Evolutionary conservation across 2,113 vertebrate species (phyloP), one percentile per base, ranked within the genome.

Genomic region (Tachysurus fulvidraco): DNA sequence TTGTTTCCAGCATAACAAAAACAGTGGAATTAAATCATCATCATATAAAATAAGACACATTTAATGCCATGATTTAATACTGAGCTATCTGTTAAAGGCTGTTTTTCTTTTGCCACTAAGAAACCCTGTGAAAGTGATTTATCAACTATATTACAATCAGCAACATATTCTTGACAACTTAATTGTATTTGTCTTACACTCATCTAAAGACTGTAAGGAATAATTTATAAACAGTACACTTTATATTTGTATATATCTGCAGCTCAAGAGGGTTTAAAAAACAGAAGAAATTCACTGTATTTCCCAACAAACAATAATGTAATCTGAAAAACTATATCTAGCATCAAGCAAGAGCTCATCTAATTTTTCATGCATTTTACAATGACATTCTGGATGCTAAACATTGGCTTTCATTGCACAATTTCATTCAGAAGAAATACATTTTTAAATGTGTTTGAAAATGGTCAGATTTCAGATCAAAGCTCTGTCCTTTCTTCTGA

Each of bases 21-120:
- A 93, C 92, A 93, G 94, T n/a, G n/a, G n/a, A n/a, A n/a, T n/a
- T n/a, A 94, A 88, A 90, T 92, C 89, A 90, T 92, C 90, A 94
- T 93, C 91, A 93, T 92, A 89, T 88, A 88, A 87, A 92, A 92
- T 91, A 90, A 81, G 89, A 92, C 88, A 92, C 87, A 62, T 87
- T 92, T 88, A 87, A 86, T 87, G 89, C 89, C 89, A 89, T 88
- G 60, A 77, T 71, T 91, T 88, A 91, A 87, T 89, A 89, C n/a
- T n/a, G n/a, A n/a, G 88, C 69, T 81, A 41, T 74, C 73, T 65
- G 23, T 64, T n/a, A 86, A 89, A 81, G 85, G 88, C 10, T 25
- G 88, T 84, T 83, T 41, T 64, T 74, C 82, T 71, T 91, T 89
- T 4, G 23, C 83, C 82, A 80, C 81, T 90, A 89, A n/a, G 36